phyloP scores from a whole-genome alignment of 1,140 invertebrate genomes.

The Drosophila fuyamai region DNA sequence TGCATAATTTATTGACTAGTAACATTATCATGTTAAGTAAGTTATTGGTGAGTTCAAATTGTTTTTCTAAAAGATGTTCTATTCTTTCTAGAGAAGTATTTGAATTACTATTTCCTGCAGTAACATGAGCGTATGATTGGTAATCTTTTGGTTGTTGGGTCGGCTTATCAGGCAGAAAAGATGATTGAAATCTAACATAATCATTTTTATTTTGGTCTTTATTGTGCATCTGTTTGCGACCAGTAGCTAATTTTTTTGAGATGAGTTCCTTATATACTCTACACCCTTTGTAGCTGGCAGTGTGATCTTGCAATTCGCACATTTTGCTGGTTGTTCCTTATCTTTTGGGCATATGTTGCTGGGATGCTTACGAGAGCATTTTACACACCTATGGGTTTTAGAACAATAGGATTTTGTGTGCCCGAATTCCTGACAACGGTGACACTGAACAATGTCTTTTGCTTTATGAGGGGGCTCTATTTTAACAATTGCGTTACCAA shows the following conservation, averaged over 20 bases:
- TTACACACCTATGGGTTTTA: conserved; percentile 63
- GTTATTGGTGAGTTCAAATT: neutral
- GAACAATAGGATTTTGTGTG: neutral
- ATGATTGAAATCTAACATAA: no score
- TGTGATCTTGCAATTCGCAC: conserved; percentile 73
- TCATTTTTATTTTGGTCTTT: conserved; percentile 1
- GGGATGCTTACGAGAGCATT: conserved; percentile 76
- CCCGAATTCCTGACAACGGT: neutral
- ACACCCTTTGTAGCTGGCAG: no score
- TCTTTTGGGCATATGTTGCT: conserved; percentile 48
- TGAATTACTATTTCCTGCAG: neutral
- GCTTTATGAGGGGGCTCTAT: neutral
- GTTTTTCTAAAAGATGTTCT: conserved; percentile 1
- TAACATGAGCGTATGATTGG: neutral
- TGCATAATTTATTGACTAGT: conserved; percentile 1
- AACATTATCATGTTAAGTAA: conserved; percentile 2
- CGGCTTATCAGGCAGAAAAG: no score
- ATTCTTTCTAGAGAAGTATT: neutral
- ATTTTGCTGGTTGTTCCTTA: conserved; percentile 60
- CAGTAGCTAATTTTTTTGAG: conserved; percentile 10
- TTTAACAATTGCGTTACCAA: neutral
- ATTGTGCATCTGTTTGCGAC: neutral
- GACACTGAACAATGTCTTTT: neutral
- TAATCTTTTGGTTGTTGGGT: neutral
- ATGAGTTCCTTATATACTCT: conserved; percentile 15